Evolutionary conservation across 2,113 vertebrate species (phyloP).

Genomic region (Calyptommatus sinebrachiatus): DNA sequence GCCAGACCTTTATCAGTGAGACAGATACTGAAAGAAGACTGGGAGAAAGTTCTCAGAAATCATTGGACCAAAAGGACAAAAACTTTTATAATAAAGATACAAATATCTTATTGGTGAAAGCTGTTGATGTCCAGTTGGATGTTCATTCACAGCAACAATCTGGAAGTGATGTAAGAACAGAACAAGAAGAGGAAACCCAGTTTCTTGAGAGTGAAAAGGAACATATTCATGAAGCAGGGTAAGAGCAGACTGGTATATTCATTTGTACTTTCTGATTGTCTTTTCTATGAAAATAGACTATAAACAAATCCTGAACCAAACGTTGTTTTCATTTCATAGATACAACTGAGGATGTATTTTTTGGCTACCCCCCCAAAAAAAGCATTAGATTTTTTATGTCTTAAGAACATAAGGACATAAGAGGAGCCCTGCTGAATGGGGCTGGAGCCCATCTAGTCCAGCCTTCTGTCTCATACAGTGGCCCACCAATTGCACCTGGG

Average conservation of each 20-base stretch:
- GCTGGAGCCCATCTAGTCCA: no score
- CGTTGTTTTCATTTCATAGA: not conserved
- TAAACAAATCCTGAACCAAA: not conserved
- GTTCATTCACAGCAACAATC: constrained; percentile 45
- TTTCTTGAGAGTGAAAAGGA: constrained; percentile 52
- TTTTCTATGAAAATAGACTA: constrained; percentile 4
- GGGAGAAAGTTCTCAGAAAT: constrained; percentile 44
- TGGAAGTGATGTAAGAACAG: constrained; percentile 26
- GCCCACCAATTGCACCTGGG: no score
- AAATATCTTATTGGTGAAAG: constrained; percentile 21
- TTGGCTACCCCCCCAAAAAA: no score
- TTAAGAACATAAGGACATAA: no score
- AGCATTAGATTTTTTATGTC: not conserved
- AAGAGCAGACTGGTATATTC: constrained; percentile 47
- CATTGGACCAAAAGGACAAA: constrained; percentile 30
- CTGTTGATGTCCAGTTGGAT: constrained; percentile 46
- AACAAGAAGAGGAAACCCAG: constrained; percentile 49
- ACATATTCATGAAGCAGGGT: constrained; percentile 56
- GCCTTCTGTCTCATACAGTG: no score
- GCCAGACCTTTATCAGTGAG: constrained; percentile 25
- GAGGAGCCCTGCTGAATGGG: no score
- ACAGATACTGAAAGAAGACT: constrained; percentile 24
- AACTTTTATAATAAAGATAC: not conserved
- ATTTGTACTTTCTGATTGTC: constrained; percentile 9
- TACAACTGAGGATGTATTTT: not conserved